phyloP scores from a whole-genome alignment of 2,888 invertebrate genomes.

The Stenchaetothrips biformis region DNA sequence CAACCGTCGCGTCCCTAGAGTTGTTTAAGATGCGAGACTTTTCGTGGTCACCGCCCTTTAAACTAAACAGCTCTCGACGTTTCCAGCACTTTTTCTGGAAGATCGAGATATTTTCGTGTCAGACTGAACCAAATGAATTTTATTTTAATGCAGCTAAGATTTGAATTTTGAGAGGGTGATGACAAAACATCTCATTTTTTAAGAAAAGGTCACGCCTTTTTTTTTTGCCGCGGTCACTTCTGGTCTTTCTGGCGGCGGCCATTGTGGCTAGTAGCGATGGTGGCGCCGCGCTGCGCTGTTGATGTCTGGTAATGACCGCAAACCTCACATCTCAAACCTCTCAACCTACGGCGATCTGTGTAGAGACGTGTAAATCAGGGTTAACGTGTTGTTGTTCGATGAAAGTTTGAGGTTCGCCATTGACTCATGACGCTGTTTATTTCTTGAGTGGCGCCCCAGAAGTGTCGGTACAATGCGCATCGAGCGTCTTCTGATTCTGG shows the following conservation, averaged over 20 bases:
- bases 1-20: background rate
- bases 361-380: conserved; percentile 20
- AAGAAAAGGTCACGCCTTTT: too few relatives aligned
- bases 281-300: background rate
- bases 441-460: background rate
- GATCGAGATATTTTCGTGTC: too few relatives aligned
- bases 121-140: too few relatives aligned
- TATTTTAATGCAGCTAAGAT: too few relatives aligned
- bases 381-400: conserved; percentile 11
- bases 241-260: too few relatives aligned
- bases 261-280: background rate
- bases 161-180: too few relatives aligned
- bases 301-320: conserved; percentile 10
- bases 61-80: too few relatives aligned
- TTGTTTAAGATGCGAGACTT: background rate
- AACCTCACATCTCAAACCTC: background rate
- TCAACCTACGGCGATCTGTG: background rate
- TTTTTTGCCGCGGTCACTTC: too few relatives aligned
- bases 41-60: background rate
- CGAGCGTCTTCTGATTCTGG: background rate
- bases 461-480: background rate
- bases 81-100: too few relatives aligned
- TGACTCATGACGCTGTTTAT: conserved; percentile 7
- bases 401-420: conserved; percentile 10
- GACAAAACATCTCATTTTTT: too few relatives aligned